Evolutionary conservation across 2,797 vertebrate species (phyloP), one percentile per base, ranked within the genome.

Genomic region (Betta splendens): DNA sequence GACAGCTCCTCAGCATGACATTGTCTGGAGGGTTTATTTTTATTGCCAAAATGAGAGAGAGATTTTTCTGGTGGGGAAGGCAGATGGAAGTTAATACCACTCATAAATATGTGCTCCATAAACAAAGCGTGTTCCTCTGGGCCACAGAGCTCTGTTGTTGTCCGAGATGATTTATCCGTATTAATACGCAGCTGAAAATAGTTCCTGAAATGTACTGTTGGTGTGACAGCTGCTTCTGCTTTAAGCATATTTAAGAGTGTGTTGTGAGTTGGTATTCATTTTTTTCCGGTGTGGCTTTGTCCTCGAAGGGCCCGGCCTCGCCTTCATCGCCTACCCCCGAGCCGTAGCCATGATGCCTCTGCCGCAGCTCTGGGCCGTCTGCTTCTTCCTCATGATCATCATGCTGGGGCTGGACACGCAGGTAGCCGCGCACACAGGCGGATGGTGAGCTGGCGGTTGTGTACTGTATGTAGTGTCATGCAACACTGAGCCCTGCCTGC

Each of bases 331-430:
- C 0, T 98, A 93, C 69, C 96, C 96, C 3, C 86, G 94, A 26
- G 96, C 96, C 0, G 94, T 98, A 2, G 90, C 94, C 5, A 91
- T 98, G 95, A 98, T 98, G 95, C 96, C 96, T 0, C 13, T 92
- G 1, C 94, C 95, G 7, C 96, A 94, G 33, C 92, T 98, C 26
- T 98, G 96, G 96, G 92, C 95, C 4, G 93, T 94, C 56, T 94
- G 96, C 61, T 97, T 98, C 91, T 98, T 98, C 88, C 86, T 98
- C 72, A 98, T 97, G 96, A 89, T 98, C 77, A 91, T 98, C 76
- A 95, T 98, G 91, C 74, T 98, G 65, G 96, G 96, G 1, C 88
- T 98, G 77, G 96, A 98, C 86, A 97, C 95, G 20, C 95, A 98
- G 94, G 96, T 96, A 42, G 9, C 28, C 7, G 3, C 59, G 9